phyloP scores from a whole-genome alignment of 2,797 vertebrate species.

The Neopelma chrysocephalum region DNA sequence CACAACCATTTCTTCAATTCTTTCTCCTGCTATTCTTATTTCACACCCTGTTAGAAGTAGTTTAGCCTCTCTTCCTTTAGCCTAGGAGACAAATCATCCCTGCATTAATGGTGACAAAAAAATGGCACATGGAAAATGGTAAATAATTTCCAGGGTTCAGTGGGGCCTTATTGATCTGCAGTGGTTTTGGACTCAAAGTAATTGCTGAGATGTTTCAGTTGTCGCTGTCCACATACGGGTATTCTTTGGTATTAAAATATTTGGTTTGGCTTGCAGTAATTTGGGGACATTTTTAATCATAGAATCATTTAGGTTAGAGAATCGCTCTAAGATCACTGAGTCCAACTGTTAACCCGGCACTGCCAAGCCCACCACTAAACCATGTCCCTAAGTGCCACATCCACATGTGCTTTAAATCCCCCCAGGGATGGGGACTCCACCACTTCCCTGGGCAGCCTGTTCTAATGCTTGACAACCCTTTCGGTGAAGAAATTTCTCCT shows the following conservation, averaged over 20 bases:
- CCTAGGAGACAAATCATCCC: not conserved
- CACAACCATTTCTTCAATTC: not conserved
- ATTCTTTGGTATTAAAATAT: not conserved
- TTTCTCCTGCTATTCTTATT: not conserved
- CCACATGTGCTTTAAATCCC: no score
- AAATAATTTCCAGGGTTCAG: not conserved
- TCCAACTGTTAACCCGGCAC: no score
- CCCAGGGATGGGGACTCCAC: no score
- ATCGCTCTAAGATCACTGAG: no score
- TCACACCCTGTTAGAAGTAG: not conserved
- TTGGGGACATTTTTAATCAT: not conserved
- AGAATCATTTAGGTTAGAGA: no score
- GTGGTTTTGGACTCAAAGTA: not conserved
- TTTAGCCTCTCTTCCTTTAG: not conserved
- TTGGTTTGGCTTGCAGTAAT: not conserved
- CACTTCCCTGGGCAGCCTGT: no score
- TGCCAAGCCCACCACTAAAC: no score
- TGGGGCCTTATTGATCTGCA: not conserved
- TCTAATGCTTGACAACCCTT: no score
- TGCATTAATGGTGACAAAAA: not conserved
- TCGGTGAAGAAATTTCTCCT: no score
- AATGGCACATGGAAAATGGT: not conserved
- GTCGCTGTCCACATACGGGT: no score
- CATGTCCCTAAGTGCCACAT: no score
- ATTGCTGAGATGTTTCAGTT: not conserved